Conservation (phyloP, 2,888 invertebrate species). For the Ceraclea dissimilis region DNA sequence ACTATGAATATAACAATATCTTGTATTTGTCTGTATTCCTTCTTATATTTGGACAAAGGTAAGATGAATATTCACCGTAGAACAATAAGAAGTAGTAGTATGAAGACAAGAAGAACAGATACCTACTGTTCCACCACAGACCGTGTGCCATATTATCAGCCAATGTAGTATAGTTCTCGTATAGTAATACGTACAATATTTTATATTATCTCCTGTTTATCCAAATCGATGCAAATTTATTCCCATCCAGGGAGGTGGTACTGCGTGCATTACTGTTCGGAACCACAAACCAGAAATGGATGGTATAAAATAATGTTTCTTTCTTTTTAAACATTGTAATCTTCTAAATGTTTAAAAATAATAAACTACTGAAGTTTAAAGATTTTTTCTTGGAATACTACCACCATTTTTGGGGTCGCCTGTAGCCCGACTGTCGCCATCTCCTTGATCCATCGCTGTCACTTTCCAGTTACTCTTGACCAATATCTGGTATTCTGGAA, state of each 20-base stretch:
- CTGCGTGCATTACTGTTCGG: not conserved
- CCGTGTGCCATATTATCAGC: not conserved
- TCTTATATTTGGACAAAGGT: conserved; percentile 1
- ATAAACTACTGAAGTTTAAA: too few relatives aligned
- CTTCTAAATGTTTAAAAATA: too few relatives aligned
- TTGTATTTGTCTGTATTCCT: not conserved
- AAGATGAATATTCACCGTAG: not conserved
- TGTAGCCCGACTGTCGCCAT: too few relatives aligned
- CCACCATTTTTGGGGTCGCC: too few relatives aligned
- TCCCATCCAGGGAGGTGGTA: conserved; percentile 23
- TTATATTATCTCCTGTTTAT: conserved; percentile 15
- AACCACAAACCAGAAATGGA: too few relatives aligned
- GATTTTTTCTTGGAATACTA: too few relatives aligned
- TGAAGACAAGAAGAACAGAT: not conserved
- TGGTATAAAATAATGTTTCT: too few relatives aligned
- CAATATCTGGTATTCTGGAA: too few relatives aligned
- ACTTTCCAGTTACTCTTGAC: too few relatives aligned
- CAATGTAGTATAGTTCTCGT: too few relatives aligned
- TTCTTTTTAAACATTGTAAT: too few relatives aligned
- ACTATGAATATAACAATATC: not conserved
- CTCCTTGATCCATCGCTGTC: too few relatives aligned
- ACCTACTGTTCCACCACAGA: not conserved
- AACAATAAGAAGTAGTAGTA: not conserved
- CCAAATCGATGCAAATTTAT: conserved; percentile 26
- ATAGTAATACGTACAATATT: not conserved